Evolutionary conservation across 2,888 invertebrate species (phyloP).

Genomic region (Caenorhabditis zanzibari): DNA sequence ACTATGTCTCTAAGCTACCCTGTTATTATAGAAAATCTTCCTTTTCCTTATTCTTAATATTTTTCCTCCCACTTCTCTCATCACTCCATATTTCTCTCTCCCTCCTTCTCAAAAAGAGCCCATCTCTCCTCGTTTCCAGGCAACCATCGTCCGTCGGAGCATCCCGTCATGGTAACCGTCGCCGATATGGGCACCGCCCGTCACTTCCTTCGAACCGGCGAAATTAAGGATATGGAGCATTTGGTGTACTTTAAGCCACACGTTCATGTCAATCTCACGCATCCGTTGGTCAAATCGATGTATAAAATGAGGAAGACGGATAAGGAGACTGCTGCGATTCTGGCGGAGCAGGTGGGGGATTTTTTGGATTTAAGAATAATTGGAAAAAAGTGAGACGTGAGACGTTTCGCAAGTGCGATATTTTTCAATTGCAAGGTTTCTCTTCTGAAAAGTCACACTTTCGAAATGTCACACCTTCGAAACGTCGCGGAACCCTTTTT

Average conservation of each 20-base stretch:
- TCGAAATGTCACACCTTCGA: too few species aligned
- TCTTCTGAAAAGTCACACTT: too few species aligned
- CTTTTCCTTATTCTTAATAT: too few species aligned
- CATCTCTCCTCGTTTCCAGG: slow-evolving; percentile 84
- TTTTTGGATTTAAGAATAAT: neutral
- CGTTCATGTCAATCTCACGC: slow-evolving; percentile 94
- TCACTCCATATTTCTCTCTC: too few species aligned
- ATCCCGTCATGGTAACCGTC: slow-evolving; percentile 97
- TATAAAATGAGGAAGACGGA: slow-evolving; percentile 89
- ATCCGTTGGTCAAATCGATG: slow-evolving; percentile 93
- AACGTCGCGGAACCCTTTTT: too few species aligned
- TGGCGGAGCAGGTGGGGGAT: slow-evolving; percentile 89
- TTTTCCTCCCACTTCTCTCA: neutral
- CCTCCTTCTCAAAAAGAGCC: neutral
- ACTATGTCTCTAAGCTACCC: too few species aligned
- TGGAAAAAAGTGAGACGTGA: too few species aligned
- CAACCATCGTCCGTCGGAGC: slow-evolving; percentile 91
- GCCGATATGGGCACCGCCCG: slow-evolving; percentile 95
- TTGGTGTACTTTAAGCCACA: slow-evolving; percentile 89
- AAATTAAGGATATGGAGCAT: slow-evolving; percentile 86
- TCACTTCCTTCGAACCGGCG: slow-evolving; percentile 91
- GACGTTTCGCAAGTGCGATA: too few species aligned
- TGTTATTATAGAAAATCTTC: too few species aligned
- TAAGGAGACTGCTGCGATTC: slow-evolving; percentile 90
- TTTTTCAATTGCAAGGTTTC: too few species aligned